Conservation (phyloP, 2,797 vertebrate species). For the Pipistrellus kuhlii region DNA sequence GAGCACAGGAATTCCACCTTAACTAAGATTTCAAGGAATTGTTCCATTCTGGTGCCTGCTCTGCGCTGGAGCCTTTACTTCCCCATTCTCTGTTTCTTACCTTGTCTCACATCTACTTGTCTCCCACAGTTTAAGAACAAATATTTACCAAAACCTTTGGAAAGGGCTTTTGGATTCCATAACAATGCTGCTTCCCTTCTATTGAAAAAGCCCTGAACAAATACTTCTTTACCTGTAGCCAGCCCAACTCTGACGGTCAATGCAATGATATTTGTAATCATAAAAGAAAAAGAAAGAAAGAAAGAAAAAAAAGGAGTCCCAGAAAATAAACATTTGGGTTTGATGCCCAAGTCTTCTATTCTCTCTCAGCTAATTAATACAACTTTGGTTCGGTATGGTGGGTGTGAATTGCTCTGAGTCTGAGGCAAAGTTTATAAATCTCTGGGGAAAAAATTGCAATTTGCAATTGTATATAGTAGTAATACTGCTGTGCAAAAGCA, state of each 20-base stretch:
- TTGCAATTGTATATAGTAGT: neutral
- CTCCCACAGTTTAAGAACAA: conserved; percentile 29
- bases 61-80: neutral
- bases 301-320: neutral
- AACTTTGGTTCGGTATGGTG: neutral
- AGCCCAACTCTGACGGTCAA: conserved; percentile 8
- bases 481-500: conserved; percentile 29
- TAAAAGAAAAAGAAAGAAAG: neutral
- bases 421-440: conserved; percentile 50
- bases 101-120: neutral
- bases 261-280: neutral
- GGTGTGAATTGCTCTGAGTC: conserved; percentile 15
- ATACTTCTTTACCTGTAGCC: conserved; percentile 8
- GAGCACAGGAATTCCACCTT: neutral
- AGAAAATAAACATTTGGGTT: neutral
- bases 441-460: neutral
- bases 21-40: neutral
- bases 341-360: conserved; percentile 31
- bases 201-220: neutral
- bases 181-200: neutral
- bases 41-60: neutral
- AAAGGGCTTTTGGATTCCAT: neutral
- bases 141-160: conserved; percentile 16
- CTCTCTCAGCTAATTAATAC: conserved; percentile 59
- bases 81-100: neutral